Evolutionary conservation across 2,113 vertebrate species (phyloP).

Genomic region (Leucosticte australis): DNA sequence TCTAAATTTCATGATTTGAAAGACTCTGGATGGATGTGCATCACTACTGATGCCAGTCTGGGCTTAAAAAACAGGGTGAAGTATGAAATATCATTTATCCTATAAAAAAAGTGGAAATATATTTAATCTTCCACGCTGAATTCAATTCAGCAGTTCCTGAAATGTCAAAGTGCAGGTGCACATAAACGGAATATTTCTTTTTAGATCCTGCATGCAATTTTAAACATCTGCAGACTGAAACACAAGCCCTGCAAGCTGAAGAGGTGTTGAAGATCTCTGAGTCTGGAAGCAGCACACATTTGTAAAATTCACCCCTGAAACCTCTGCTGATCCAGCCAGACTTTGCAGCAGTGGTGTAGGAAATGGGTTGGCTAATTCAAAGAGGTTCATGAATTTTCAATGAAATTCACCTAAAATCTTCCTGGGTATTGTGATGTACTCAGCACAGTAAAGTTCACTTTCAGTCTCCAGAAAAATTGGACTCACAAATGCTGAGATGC

Average conservation of each 20-base stretch:
- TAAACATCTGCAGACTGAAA: neutral
- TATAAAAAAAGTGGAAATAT: neutral
- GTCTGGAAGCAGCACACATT: neutral
- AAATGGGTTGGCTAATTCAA: neutral
- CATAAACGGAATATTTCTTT: neutral
- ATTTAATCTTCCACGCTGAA: neutral
- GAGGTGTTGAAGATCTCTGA: neutral
- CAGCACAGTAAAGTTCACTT: neutral
- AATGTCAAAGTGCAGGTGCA: slow-evolving; percentile 1
- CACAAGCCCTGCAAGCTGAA: neutral
- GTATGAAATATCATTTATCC: neutral
- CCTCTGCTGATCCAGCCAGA: neutral
- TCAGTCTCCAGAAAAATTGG: neutral
- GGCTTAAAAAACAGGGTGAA: neutral
- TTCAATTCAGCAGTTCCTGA: neutral
- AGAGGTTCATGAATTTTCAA: neutral
- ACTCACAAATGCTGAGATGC: neutral
- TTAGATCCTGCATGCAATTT: neutral
- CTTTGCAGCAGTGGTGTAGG: neutral
- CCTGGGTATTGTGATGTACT: neutral
- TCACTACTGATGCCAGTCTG: neutral
- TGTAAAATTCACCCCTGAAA: neutral
- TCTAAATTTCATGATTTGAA: neutral
- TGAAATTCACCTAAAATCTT: neutral
- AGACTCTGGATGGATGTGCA: neutral